Percentiles rank a stretch among this genome's conserved stretches.
These are phyloP conservation scores for Aporrectodea caliginosa DNA, from an alignment of 1,140 invertebrate genomes.

Conservation along the genomic window DNA sequence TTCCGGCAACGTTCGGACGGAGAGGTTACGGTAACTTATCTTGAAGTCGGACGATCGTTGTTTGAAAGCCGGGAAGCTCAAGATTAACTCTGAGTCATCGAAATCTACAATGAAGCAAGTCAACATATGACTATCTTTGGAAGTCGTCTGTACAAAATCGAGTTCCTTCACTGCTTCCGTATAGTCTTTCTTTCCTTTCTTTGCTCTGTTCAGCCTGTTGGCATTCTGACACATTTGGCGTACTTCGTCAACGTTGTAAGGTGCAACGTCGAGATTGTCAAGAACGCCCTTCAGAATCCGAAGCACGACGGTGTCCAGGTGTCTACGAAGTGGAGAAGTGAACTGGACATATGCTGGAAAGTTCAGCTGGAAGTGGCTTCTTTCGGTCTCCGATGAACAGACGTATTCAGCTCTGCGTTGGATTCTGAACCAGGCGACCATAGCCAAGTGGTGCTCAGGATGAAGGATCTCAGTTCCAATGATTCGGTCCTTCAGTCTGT, in stretches of 20 bases:
- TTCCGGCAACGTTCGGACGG: background rate
- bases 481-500: background rate
- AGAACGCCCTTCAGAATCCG: constrained; percentile 38
- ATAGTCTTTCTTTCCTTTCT: too few species aligned
- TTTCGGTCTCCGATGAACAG: constrained; percentile 16
- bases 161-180: too few species aligned
- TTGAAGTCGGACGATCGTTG: background rate
- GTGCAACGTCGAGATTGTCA: constrained; percentile 18
- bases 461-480: constrained; percentile 9
- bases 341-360: constrained; percentile 50
- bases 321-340: constrained; percentile 56
- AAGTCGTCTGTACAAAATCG: too few species aligned
- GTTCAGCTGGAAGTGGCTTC: background rate
- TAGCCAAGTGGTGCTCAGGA: constrained; percentile 8
- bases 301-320: constrained; percentile 52
- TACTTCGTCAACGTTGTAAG: constrained; percentile 37
- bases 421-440: constrained; percentile 17
- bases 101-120: background rate
- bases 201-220: too few species aligned
- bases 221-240: constrained; percentile 33
- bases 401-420: constrained; percentile 23
- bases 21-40: background rate
- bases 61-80: background rate
- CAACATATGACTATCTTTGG: too few species aligned
- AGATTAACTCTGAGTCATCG: background rate